phyloP scores from a whole-genome alignment of 2,113 vertebrate species.

The Xiphophorus hellerii region DNA sequence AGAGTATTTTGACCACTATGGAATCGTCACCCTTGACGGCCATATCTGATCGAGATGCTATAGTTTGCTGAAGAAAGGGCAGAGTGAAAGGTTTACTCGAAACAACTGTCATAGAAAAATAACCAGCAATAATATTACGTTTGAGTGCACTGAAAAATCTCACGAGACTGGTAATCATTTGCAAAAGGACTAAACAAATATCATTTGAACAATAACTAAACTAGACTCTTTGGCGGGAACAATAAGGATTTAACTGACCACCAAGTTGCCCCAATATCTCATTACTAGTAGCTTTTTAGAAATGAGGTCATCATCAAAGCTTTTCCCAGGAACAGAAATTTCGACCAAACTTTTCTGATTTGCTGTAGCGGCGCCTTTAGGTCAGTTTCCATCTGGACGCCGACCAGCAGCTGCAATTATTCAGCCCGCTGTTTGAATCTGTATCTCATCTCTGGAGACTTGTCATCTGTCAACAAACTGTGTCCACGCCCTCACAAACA shows the following conservation, averaged over 20 bases:
- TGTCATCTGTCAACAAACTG: conserved; percentile 76
- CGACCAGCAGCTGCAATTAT: conserved; percentile 23
- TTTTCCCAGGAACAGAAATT: neutral
- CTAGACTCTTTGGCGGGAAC: neutral
- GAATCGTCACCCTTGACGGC: no score
- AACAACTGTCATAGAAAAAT: neutral
- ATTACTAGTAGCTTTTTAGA: neutral
- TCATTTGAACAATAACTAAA: neutral
- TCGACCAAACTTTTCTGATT: neutral
- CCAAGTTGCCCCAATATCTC: neutral
- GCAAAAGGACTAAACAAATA: neutral
- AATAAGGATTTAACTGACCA: neutral
- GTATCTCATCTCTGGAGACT: conserved; percentile 69
- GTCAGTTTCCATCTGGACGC: conserved; percentile 53
- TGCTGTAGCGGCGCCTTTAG: conserved; percentile 10
- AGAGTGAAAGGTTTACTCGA: neutral
- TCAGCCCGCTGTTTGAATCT: conserved; percentile 48
- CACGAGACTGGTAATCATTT: neutral
- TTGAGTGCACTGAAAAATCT: neutral
- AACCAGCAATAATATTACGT: neutral
- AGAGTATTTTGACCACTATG: neutral
- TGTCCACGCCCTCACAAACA: conserved; percentile 6
- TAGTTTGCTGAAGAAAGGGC: neutral
- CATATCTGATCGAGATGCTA: neutral
- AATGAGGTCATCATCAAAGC: neutral